Conservation (phyloP, 2,797 vertebrate species). For the Sibirionetta formosa region DNA sequence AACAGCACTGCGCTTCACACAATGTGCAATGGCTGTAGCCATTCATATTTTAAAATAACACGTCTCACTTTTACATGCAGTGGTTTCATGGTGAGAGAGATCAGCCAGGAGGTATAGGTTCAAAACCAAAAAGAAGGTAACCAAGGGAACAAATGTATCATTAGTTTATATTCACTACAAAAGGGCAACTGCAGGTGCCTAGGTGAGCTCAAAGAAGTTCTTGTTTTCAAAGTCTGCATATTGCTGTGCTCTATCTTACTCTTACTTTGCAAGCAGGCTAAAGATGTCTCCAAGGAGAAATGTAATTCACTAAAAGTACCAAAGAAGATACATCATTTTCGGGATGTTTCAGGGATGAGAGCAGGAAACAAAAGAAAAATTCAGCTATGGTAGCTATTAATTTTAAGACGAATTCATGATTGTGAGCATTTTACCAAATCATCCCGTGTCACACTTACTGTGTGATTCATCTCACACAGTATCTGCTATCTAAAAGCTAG, state of each 20-base stretch:
- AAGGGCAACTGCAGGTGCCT: neutral
- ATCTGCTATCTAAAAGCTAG: neutral
- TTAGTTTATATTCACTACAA: neutral
- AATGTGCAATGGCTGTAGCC: neutral
- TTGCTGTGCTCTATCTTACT: neutral
- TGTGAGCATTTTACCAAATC: neutral
- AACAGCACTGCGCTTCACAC: neutral
- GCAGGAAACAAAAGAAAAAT: neutral
- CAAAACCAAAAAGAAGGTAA: neutral
- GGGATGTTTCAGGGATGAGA: neutral
- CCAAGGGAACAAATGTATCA: neutral
- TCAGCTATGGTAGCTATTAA: neutral
- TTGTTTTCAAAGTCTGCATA: neutral
- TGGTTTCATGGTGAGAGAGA: neutral
- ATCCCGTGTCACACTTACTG: neutral
- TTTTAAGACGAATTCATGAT: neutral
- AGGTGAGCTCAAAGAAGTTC: neutral
- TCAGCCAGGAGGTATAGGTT: neutral
- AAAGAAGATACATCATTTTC: neutral
- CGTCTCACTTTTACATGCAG: neutral
- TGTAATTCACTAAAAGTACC: neutral
- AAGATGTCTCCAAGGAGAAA: conserved; percentile 9
- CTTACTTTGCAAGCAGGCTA: conserved; percentile 13
- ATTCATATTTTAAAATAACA: neutral
- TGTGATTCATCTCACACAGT: neutral